Conservation (phyloP, 2,888 invertebrate species). For the Quadroppia sp. region DNA sequence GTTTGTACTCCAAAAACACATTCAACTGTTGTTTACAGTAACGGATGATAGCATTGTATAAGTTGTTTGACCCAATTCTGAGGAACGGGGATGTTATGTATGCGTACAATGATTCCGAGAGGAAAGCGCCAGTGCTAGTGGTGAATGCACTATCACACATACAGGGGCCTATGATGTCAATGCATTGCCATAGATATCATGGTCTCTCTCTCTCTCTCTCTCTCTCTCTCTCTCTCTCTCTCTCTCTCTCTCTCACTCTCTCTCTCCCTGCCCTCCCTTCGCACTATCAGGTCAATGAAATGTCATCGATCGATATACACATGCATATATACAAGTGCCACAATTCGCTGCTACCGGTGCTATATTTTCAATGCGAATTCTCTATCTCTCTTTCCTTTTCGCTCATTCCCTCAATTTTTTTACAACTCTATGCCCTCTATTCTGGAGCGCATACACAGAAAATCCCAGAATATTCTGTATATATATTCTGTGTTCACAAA, state of each 20-base stretch:
- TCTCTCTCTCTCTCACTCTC: too few relatives aligned
- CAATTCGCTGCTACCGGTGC: too few relatives aligned
- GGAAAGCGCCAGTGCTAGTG: too few relatives aligned
- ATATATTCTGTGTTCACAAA: slow-evolving; percentile 5
- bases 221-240: too few relatives aligned
- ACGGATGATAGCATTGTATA: not conserved
- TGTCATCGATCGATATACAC: slow-evolving; percentile 36
- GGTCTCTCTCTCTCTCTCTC: too few relatives aligned
- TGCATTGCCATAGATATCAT: not conserved
- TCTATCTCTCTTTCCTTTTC: too few relatives aligned
- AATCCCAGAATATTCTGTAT: slow-evolving; percentile 17
- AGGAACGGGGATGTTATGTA: not conserved
- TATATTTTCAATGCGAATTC: too few relatives aligned
- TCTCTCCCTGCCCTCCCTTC: too few relatives aligned
- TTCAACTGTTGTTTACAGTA: slow-evolving; percentile 33
- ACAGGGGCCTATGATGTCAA: not conserved
- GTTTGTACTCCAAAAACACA: slow-evolving; percentile 20
- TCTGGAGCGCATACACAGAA: slow-evolving; percentile 16
- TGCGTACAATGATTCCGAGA: slow-evolving; percentile 1
- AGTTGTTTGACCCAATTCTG: slow-evolving; percentile 38
- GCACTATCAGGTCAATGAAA: slow-evolving; percentile 38
- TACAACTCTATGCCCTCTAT: not conserved
- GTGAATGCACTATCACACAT: slow-evolving; percentile 33
- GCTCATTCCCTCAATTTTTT: not conserved
- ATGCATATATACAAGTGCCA: too few relatives aligned